Evolutionary conservation across 2,888 invertebrate genomes (phyloP), one percentile per base, ranked within the genome.

Genomic region (Anthophora plumipes): DNA sequence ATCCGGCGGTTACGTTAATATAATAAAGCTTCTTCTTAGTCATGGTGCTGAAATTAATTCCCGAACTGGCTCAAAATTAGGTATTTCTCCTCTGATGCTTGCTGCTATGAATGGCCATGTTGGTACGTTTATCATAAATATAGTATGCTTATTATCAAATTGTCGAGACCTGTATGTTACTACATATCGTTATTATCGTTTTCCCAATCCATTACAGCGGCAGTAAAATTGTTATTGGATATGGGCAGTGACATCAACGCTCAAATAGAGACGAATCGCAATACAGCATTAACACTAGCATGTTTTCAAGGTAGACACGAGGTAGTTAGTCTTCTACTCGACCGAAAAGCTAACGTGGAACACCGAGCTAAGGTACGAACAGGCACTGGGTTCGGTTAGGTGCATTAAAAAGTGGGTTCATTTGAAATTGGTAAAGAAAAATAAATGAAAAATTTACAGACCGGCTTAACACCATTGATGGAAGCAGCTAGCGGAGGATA

Each of bases 221-320:
- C 99, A 57, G 99, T 99, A 59, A 97, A 98, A 91, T 94, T 99
- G 82, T 95, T 99, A 76, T 95, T 99, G 77, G 99, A 99, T 94
- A 98, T 98, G 96, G 99, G 99, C 85, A 98, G 98, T 90, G 99
- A 99, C 93, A 99, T 99, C 90, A 99, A 99, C 95, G 99, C 99
- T 85, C 98, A 98, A 95, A 99, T 99, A 90, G 99, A 99, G 94
- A 99, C 99, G 55, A 99, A 99, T 94, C 95, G 99, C 76, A 99
- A 99, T 94, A 99, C 99, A 39, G 99, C 99, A 41, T 95, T 99
- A 88, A 99, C 99, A 50, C 95, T 99, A 88, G 99, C 99, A 50
- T 99, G 99, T 94, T 99, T 99, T 94, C 99, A 99, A 96, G 99
- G 99, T 86, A 96, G 99, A 55, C 98, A 99, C 94, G 99, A 99